Conservation (phyloP, 2,888 invertebrate genomes). For the Brachypalpus laphriformis region DNA sequence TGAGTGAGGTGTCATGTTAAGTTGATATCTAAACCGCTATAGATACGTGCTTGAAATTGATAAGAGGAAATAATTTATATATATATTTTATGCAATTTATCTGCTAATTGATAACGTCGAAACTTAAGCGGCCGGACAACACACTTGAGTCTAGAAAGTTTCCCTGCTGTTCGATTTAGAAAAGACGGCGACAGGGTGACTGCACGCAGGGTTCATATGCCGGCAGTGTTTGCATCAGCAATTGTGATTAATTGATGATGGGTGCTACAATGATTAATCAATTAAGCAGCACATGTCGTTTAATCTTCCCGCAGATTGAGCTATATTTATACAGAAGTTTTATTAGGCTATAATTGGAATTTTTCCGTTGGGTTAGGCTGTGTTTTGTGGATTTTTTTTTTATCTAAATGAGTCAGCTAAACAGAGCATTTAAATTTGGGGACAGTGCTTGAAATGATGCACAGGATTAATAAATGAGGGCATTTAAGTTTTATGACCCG, state of each 20-base stretch:
- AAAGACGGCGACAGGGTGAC: constrained; percentile 35
- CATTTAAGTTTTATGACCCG: constrained; percentile 8
- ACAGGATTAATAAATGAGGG: not conserved
- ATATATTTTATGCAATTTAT: constrained; percentile 62
- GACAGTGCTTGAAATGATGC: not conserved
- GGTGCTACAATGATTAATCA: constrained; percentile 37
- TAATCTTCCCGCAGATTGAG: not conserved
- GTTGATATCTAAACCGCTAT: constrained; percentile 35
- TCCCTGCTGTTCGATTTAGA: not conserved
- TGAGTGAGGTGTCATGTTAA: constrained; percentile 17
- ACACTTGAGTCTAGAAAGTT: constrained; percentile 8
- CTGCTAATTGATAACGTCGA: constrained; percentile 56
- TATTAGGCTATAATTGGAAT: not conserved
- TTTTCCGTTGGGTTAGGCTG: not conserved
- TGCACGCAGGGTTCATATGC: constrained; percentile 1
- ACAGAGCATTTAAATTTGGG: not conserved
- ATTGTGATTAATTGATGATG: constrained; percentile 60
- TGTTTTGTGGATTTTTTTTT: not conserved
- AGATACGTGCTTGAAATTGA: constrained; percentile 43
- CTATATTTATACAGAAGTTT: not conserved
- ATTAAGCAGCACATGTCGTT: constrained; percentile 17
- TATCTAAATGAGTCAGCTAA: not conserved
- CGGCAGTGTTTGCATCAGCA: constrained; percentile 33
- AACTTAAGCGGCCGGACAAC: constrained; percentile 1
- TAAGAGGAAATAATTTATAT: constrained; percentile 52